These are phyloP conservation scores for Carlito syrichta DNA, from an alignment of 2,113 vertebrate genomes.

Conservation along the genomic window DNA sequence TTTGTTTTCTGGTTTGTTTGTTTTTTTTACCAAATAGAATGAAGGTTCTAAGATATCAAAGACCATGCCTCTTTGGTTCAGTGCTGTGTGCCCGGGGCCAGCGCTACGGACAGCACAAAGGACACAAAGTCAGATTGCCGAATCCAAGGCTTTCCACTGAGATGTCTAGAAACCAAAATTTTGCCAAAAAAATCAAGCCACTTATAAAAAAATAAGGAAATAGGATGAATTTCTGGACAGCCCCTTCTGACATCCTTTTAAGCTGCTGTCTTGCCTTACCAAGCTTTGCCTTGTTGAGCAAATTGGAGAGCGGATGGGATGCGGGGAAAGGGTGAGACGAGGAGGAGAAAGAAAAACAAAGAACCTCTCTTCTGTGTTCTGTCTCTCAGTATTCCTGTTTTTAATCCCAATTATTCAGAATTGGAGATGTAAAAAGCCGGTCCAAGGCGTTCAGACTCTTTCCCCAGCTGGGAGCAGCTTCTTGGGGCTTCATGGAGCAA, in stretches of 20 bases:
- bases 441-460: background rate
- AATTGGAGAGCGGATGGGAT: background rate
- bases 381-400: background rate
- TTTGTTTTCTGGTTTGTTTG: no score
- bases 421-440: no score
- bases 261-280: background rate
- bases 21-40: background rate
- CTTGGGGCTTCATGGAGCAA: background rate
- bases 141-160: background rate
- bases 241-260: background rate
- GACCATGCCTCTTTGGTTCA: background rate
- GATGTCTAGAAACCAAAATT: background rate
- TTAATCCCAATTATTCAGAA: background rate
- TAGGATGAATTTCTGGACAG: background rate
- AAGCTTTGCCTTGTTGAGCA: background rate
- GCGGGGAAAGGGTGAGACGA: no score
- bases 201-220: background rate
- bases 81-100: no score
- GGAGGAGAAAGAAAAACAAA: background rate
- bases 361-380: no score
- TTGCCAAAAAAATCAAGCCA: background rate
- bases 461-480: background rate
- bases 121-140: background rate
- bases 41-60: background rate
- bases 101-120: no score